phyloP scores from a whole-genome alignment of 2,797 vertebrate species.

The Poeciliopsis presidionis region DNA sequence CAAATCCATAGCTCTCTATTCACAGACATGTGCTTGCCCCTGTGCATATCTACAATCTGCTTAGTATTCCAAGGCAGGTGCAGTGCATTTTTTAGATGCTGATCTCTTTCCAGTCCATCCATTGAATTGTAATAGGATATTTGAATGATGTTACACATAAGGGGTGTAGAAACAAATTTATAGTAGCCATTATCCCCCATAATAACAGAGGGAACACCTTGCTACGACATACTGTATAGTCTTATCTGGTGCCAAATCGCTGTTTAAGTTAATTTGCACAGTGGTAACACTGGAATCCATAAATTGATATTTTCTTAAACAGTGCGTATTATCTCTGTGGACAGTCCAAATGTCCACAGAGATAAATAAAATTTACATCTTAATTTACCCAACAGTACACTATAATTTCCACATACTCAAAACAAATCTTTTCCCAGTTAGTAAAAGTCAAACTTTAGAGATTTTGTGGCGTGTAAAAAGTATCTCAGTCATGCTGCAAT shows the following conservation, averaged over 20 bases:
- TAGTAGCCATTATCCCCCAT: constrained; percentile 41
- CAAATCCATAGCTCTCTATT: constrained; percentile 80
- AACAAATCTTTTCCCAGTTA: neutral
- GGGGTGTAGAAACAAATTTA: constrained; percentile 48
- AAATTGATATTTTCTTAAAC: constrained; percentile 23
- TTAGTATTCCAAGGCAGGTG: constrained; percentile 84
- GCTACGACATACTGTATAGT: constrained; percentile 15
- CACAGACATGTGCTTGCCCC: constrained; percentile 69
- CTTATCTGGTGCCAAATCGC: constrained; percentile 39
- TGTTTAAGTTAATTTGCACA: constrained; percentile 41
- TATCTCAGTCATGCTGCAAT: neutral
- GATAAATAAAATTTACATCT: neutral
- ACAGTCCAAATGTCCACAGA: neutral
- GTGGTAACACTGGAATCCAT: constrained; percentile 14
- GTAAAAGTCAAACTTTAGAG: neutral
- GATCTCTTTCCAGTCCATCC: constrained; percentile 64
- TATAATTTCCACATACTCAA: constrained; percentile 1
- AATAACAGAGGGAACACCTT: constrained; percentile 34
- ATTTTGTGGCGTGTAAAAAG: neutral
- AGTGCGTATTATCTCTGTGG: neutral
- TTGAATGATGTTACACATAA: constrained; percentile 69
- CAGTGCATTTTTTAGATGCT: constrained; percentile 72
- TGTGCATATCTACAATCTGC: constrained; percentile 79
- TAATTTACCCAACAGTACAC: neutral
- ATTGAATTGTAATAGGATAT: constrained; percentile 80